A percentile compares a stretch with the other conserved stretches of the same genome.
Conservation (phyloP, 2,888 invertebrate genomes). For the Phortica magna region DNA sequence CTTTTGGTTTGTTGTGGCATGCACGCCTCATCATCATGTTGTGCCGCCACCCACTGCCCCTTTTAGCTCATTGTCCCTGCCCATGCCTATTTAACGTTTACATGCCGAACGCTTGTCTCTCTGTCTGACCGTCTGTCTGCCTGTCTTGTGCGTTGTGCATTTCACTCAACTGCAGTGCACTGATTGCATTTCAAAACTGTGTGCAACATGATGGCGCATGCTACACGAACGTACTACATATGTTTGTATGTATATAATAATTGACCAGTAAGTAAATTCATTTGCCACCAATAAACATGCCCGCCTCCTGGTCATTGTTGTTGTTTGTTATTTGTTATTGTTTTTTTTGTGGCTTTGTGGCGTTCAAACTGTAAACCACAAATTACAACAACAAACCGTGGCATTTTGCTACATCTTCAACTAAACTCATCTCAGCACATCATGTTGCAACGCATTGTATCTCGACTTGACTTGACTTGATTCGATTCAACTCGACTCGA, state of each 20-base stretch:
- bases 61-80: no score
- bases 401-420: slow-evolving; percentile 35
- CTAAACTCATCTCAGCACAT: background rate
- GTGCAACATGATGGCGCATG: background rate
- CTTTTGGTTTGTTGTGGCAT: background rate
- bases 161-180: background rate
- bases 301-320: background rate
- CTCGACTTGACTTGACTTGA: no score
- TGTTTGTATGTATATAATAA: background rate
- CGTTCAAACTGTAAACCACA: background rate
- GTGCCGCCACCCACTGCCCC: no score
- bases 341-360: background rate
- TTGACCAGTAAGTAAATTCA: no score
- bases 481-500: background rate
- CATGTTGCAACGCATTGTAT: no score
- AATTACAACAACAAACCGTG: background rate
- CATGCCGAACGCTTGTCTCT: background rate
- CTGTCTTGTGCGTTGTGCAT: background rate
- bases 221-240: background rate
- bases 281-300: background rate
- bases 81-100: background rate
- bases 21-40: no score
- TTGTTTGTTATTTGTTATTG: background rate
- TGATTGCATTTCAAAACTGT: background rate
- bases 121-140: background rate